A percentile compares a stretch with the other conserved stretches of the same genome.
Evolutionary conservation across 2,888 invertebrate genomes (phyloP).

Genomic region (Cetonia aurata): DNA sequence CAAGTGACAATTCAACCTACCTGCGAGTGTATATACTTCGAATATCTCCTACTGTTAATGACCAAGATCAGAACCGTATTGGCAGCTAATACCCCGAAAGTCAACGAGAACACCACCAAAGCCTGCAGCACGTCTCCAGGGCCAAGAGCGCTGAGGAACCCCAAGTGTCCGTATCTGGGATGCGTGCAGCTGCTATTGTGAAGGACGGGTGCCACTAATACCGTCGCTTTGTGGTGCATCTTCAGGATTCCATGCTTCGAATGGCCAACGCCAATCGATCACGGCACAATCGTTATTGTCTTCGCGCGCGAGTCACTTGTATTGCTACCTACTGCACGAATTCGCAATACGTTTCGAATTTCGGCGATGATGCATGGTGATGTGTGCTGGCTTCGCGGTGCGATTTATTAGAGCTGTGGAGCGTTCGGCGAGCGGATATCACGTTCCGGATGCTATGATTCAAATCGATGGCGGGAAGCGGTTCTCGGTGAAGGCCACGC

Average conservation of each 20-base stretch:
- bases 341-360: too few species aligned
- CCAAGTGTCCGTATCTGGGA: conserved; percentile 73
- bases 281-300: too few species aligned
- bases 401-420: too few species aligned
- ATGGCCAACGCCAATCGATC: neutral
- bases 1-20: conserved; percentile 64
- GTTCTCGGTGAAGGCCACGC: too few species aligned
- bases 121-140: conserved; percentile 83
- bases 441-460: too few species aligned
- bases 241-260: conserved; percentile 27
- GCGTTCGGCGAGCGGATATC: too few species aligned
- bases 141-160: conserved; percentile 75
- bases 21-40: conserved; percentile 90
- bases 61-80: conserved; percentile 86
- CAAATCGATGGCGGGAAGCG: too few species aligned
- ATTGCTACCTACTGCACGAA: too few species aligned
- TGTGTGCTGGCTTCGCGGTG: too few species aligned
- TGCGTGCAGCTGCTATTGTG: conserved; percentile 88
- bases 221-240: conserved; percentile 73
- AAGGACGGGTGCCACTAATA: conserved; percentile 83
- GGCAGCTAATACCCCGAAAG: conserved; percentile 83
- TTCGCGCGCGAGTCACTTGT: too few species aligned
- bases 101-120: conserved; percentile 80
- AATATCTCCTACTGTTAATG: conserved; percentile 85
- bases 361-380: too few species aligned